Percentiles rank a stretch among this genome's conserved stretches.
Evolutionary conservation across 2,888 invertebrate species (phyloP).

Genomic region (Cephus pygmeus): DNA sequence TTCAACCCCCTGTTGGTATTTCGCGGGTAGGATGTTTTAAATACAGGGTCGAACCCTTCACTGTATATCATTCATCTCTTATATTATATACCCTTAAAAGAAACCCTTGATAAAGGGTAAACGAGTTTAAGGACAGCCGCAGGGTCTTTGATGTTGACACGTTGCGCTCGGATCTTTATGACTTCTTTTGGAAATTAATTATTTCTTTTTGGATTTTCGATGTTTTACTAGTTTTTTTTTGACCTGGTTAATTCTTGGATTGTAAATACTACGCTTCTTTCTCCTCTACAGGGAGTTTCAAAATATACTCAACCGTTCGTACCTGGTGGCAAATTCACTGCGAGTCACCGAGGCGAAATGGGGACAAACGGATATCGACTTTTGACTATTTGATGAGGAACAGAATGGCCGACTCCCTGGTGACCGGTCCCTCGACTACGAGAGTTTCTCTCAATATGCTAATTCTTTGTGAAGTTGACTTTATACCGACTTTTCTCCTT

Average conservation of each 20-base stretch:
- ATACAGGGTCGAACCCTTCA: conserved; percentile 41
- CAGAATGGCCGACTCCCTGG: conserved; percentile 44
- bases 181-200: neutral
- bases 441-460: conserved; percentile 47
- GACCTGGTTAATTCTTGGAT: neutral
- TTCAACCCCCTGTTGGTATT: conserved; percentile 59
- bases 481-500: neutral
- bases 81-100: conserved; percentile 1
- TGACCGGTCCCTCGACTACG: conserved; percentile 28
- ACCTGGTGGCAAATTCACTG: neutral
- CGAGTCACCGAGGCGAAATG: conserved; percentile 24
- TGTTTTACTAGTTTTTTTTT: neutral
- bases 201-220: neutral
- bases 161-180: neutral
- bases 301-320: neutral
- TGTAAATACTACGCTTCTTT: neutral
- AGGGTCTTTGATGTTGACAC: conserved; percentile 58
- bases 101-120: conserved; percentile 54
- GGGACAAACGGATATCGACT: conserved; percentile 47
- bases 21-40: conserved; percentile 63
- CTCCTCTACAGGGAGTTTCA: neutral
- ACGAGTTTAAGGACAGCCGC: conserved; percentile 57
- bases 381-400: conserved; percentile 54
- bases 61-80: neutral
- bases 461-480: conserved; percentile 25